Evolutionary conservation across 1,140 invertebrate species (phyloP).

Genomic region (Scaptomyza pallida): DNA sequence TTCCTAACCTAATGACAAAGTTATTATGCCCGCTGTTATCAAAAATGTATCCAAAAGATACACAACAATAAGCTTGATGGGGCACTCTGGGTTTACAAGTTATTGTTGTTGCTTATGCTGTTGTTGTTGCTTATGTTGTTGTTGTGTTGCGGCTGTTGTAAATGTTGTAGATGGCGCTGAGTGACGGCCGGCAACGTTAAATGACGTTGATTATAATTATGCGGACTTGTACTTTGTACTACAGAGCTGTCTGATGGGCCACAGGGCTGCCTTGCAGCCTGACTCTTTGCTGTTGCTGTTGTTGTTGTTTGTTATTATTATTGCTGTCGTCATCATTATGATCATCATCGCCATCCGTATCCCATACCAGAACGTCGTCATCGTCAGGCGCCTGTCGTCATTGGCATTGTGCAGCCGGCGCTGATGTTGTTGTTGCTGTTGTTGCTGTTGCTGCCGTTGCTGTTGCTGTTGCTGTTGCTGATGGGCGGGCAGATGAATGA

Average conservation of each 20-base stretch:
- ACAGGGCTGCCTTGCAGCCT: slow-evolving; percentile 53
- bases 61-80: slow-evolving; percentile 73
- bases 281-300: slow-evolving; percentile 43
- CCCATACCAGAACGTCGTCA: slow-evolving; percentile 47
- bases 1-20: slow-evolving; percentile 67
- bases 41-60: slow-evolving; percentile 79
- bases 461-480: slow-evolving; percentile 71
- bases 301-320: slow-evolving; percentile 75
- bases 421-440: slow-evolving; percentile 34
- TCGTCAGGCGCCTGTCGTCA: slow-evolving; percentile 49
- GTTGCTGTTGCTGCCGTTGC: slow-evolving; percentile 50
- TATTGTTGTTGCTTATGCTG: slow-evolving; percentile 34
- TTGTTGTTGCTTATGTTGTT: slow-evolving; percentile 19
- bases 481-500: slow-evolving; percentile 80
- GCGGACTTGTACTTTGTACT: slow-evolving; percentile 80
- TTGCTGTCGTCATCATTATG: slow-evolving; percentile 63
- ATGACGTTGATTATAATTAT: slow-evolving; percentile 83
- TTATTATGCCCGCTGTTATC: slow-evolving; percentile 72
- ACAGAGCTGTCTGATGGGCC: slow-evolving; percentile 49
- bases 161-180: slow-evolving; percentile 70
- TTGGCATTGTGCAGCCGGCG: slow-evolving; percentile 49
- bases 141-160: slow-evolving; percentile 45
- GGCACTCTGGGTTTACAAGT: slow-evolving; percentile 61
- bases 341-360: slow-evolving; percentile 50
- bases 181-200: slow-evolving; percentile 81